Conservation (phyloP, 2,888 invertebrate genomes). For the Oconnorella tubifera region DNA sequence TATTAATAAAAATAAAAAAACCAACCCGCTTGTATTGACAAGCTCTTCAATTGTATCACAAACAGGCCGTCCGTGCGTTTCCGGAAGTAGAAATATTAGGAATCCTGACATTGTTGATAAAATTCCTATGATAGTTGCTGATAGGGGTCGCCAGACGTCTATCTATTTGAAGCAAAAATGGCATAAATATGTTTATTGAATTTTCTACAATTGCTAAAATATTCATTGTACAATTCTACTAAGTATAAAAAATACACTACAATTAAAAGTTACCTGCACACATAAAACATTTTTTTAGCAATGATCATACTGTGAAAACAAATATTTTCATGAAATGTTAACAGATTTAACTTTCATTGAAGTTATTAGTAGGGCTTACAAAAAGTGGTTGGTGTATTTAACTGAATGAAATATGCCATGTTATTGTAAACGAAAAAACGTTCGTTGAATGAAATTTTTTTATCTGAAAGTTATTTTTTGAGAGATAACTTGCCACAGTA, state of each 20-base stretch:
- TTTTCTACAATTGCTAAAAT: too few species aligned
- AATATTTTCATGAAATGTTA: neutral
- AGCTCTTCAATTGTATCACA: conserved; percentile 28
- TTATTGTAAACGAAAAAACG: too few species aligned
- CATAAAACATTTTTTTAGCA: neutral
- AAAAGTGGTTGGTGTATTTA: too few species aligned
- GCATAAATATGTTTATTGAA: too few species aligned
- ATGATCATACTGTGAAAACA: neutral
- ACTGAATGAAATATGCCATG: too few species aligned
- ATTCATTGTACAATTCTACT: too few species aligned
- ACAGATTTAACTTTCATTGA: neutral
- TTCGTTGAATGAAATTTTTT: too few species aligned
- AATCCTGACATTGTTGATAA: conserved; percentile 24
- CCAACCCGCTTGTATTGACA: neutral
- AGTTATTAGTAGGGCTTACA: too few species aligned
- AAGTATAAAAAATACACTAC: too few species aligned
- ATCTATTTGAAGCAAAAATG: conserved; percentile 6
- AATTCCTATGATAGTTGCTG: conserved; percentile 29
- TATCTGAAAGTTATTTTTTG: too few species aligned
- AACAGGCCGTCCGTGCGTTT: conserved; percentile 25
- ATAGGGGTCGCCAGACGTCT: conserved; percentile 30
- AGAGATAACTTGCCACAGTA: too few species aligned
- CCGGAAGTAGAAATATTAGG: conserved; percentile 28
- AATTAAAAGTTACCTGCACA: neutral
- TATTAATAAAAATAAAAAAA: too few species aligned